phyloP scores from a whole-genome alignment of 1,140 invertebrate species.

The Drosophila biarmipes region DNA sequence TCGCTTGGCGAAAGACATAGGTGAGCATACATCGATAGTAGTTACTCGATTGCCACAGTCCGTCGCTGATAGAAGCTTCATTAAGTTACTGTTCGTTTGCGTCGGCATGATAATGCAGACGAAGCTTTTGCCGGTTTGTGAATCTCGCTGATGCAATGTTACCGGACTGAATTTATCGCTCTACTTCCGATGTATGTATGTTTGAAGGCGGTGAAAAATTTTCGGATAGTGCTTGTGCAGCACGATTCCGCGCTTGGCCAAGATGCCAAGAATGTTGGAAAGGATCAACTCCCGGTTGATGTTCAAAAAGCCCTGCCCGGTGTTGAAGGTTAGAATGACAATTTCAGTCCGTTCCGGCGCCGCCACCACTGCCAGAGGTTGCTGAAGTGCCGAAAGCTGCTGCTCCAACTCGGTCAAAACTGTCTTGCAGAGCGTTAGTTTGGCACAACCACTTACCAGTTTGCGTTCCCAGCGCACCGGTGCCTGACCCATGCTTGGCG shows the following conservation, averaged over 20 bases:
- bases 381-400: slow-evolving; percentile 85
- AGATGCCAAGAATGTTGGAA: slow-evolving; percentile 91
- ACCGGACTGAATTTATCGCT: slow-evolving; percentile 94
- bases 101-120: slow-evolving; percentile 97
- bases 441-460: slow-evolving; percentile 93
- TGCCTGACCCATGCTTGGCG: slow-evolving; percentile 89
- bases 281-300: slow-evolving; percentile 91
- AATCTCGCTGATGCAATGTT: slow-evolving; percentile 93
- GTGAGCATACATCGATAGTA: slow-evolving; percentile 88
- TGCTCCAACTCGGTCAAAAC: slow-evolving; percentile 85
- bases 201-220: slow-evolving; percentile 91
- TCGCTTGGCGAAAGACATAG: slow-evolving; percentile 63
- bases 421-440: slow-evolving; percentile 89
- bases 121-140: slow-evolving; percentile 92
- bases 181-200: slow-evolving; percentile 93
- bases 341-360: slow-evolving; percentile 87
- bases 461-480: slow-evolving; percentile 95
- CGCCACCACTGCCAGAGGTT: slow-evolving; percentile 84
- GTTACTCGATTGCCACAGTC: slow-evolving; percentile 86
- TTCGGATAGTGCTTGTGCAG: slow-evolving; percentile 93
- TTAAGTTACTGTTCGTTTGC: slow-evolving; percentile 88
- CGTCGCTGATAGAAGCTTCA: slow-evolving; percentile 87
- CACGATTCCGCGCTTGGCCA: slow-evolving; percentile 91
- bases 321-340: slow-evolving; percentile 91
- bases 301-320: slow-evolving; percentile 84